These are phyloP conservation scores for Dicerorhinus sumatrensis DNA, from an alignment of 2,113 vertebrate genomes.

Conservation along the genomic window DNA sequence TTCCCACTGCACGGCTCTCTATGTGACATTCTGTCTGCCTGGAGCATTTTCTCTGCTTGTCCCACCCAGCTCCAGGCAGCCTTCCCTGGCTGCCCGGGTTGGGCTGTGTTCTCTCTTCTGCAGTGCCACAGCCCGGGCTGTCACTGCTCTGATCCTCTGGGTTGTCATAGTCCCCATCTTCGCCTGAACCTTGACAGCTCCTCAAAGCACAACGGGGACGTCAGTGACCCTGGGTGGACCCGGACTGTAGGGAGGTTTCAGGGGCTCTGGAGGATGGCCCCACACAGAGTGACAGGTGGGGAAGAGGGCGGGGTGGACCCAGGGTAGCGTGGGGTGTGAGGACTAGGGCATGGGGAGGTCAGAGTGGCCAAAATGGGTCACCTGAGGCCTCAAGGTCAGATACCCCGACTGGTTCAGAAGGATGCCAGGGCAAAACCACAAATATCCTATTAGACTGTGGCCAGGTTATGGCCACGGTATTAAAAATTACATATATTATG, in stretches of 20 bases:
- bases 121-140: neutral
- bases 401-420: neutral
- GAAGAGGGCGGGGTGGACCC: neutral
- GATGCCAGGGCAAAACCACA: neutral
- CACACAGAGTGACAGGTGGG: neutral
- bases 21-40: neutral
- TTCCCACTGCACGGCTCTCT: neutral
- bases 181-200: neutral
- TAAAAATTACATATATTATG: neutral
- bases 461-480: neutral
- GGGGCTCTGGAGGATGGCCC: neutral
- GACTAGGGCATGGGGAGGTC: neutral
- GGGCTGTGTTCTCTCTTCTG: neutral
- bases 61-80: neutral
- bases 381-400: neutral
- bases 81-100: neutral
- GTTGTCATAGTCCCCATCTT: neutral
- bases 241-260: neutral
- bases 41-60: neutral
- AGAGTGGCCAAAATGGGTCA: neutral
- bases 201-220: neutral
- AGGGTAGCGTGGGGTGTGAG: neutral
- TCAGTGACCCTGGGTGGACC: neutral
- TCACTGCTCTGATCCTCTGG: neutral
- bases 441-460: neutral